A percentile compares a stretch with the other conserved stretches of the same genome.
phyloP scores from a whole-genome alignment of 37 sponge, comb jelly and placozoan species.

The Diacarnus erythraeanus region DNA sequence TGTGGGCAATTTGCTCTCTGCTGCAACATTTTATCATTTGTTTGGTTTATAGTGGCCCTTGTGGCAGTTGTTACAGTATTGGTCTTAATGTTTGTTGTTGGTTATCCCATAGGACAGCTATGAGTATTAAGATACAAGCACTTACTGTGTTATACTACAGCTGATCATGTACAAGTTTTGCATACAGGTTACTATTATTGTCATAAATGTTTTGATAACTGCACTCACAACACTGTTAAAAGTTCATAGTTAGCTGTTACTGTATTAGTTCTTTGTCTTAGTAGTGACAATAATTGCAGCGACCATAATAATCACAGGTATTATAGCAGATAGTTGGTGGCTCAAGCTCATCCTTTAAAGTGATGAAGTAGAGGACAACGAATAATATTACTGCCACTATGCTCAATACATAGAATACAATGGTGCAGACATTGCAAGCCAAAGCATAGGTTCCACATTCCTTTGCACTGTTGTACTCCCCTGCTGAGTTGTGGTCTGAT shows the following conservation, averaged over 20 bases:
- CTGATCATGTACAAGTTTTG: no score
- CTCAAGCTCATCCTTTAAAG: no score
- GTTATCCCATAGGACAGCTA: neutral
- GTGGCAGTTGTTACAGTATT: conserved; percentile 1
- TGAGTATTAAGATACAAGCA: neutral
- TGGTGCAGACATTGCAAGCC: neutral
- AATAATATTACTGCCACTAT: neutral
- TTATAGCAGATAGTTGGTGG: no score
- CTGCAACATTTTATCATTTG: conserved; percentile 1
- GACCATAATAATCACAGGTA: neutral
- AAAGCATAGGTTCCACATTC: conserved; percentile 10
- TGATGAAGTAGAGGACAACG: neutral
- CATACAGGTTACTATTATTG: no score
- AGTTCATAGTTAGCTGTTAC: no score
- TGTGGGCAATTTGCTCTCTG: conserved; percentile 17
- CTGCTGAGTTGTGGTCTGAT: neutral
- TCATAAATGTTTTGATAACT: no score
- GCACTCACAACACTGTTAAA: neutral
- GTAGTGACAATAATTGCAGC: no score
- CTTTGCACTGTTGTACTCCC: conserved; percentile 33
- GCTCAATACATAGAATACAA: conserved; percentile 1
- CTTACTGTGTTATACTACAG: no score
- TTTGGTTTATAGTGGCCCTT: conserved; percentile 5
- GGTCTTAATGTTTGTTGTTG: neutral
- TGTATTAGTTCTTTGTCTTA: no score